Evolutionary conservation across 2,797 vertebrate species (phyloP).

Genomic region (Enoplosus armatus): DNA sequence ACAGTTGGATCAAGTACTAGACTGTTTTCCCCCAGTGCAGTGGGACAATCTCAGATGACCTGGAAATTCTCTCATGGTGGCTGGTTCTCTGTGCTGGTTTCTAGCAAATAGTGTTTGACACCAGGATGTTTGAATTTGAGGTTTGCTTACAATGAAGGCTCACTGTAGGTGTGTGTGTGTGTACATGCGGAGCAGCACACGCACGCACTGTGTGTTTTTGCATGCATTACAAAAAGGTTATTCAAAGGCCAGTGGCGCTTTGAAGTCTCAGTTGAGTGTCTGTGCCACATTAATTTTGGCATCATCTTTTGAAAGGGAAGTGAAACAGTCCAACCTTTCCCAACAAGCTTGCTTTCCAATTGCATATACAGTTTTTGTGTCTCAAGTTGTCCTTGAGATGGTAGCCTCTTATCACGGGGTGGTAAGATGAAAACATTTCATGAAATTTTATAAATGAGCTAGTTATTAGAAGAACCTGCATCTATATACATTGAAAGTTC

Average conservation of each 20-base stretch:
- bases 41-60: constrained; percentile 57
- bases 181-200: constrained; percentile 13
- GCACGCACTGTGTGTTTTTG: constrained; percentile 36
- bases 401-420: background rate
- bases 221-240: constrained; percentile 68
- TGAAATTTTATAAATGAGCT: background rate
- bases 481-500: background rate
- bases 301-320: constrained; percentile 38
- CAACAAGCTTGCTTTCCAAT: background rate
- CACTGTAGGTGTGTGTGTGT: background rate
- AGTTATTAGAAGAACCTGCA: background rate
- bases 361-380: background rate
- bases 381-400: background rate
- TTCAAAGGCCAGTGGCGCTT: constrained; percentile 65
- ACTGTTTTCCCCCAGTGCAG: constrained; percentile 22
- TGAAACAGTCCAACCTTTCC: constrained; percentile 3
- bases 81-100: constrained; percentile 43
- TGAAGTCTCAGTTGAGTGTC: constrained; percentile 49
- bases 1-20: constrained; percentile 10
- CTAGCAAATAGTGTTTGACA: constrained; percentile 58
- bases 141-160: constrained; percentile 21
- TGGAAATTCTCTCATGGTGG: constrained; percentile 50
- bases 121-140: constrained; percentile 52
- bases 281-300: constrained; percentile 50
- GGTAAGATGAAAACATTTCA: background rate